Base-by-base conservation (phyloP, 2,888 invertebrate genomes). In the Candidula unifasciata region DNA sequence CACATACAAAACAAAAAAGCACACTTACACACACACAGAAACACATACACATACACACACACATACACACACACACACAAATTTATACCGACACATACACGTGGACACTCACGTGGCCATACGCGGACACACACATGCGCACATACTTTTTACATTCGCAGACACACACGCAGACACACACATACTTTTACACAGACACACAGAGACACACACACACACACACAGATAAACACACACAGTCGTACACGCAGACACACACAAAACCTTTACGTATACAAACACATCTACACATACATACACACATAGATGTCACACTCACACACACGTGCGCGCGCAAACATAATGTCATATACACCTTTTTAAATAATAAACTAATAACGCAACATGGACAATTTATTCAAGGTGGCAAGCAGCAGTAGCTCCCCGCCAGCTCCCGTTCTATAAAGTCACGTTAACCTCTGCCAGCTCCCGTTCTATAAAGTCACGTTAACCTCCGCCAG, bases 201-300 rank as follows among this genome's bases (percentile, higher is more conserved):
- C 57, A 54, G 8, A n/a, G 8, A n/a, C 16, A 60, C 0, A 60
- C 60, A 60, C 24, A 60, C 60, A 16, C 60, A 16, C 77, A 77
- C 57, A 77, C 60, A 77, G 27, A 13, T n/a, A 6, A 60, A 6
- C 2, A 44, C 44, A 44, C 24, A 60, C 21, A 16, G n/a, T n/a
- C 60, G 21, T 21, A 21, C 3, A 60, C n/a, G 6, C 5, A 3
- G 3, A 77, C n/a, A 77, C n/a, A 10, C 27, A 21, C 44, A 52
- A 77, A n/a, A 77, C 77, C n/a, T 2, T 21, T 54, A 57, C 27
- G n/a, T 54, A 77, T 21, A 60, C 60, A 60, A n/a, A 60, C 60
- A 60, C 60, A 60, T 21, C 10, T 18, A 54, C 57, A 54, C 57
- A 77, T 30, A 54, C 13, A 54, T 10, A n/a, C n/a, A n/a, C n/a